Evolutionary conservation across 1,140 invertebrate species (phyloP).

Genomic region (Aethina tumida): DNA sequence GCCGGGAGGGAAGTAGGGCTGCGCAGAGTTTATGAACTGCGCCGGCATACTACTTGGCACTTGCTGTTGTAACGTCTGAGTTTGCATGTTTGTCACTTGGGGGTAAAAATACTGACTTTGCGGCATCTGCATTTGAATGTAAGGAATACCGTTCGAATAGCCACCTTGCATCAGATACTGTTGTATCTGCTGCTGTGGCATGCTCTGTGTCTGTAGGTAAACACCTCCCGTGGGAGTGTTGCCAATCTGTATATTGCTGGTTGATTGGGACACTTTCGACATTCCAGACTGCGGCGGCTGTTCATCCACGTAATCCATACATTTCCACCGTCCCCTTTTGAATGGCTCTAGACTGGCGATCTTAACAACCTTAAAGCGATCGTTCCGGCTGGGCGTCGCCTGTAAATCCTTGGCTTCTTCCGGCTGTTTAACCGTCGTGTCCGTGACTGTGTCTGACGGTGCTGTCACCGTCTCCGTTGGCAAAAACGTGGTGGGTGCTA

Average conservation of each 20-base stretch:
- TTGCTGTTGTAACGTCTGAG: conserved; percentile 22
- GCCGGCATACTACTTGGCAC: conserved; percentile 26
- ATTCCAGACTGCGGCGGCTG: conserved; percentile 23
- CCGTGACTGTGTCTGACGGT: conserved; percentile 15
- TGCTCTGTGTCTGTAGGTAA: conserved; percentile 33
- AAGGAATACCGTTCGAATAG: conserved; percentile 29
- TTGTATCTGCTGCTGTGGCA: conserved; percentile 34
- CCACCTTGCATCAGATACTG: conserved; percentile 32
- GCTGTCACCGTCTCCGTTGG: conserved; percentile 18
- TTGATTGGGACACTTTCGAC: conserved; percentile 19
- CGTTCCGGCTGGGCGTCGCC: conserved; percentile 49
- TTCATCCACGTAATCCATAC: conserved; percentile 87
- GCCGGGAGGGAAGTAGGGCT: conserved; percentile 28
- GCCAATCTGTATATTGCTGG: conserved; percentile 17
- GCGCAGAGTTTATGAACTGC: conserved; percentile 28
- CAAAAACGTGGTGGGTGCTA: conserved; percentile 18
- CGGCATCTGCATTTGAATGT: conserved; percentile 29
- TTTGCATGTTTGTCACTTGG: conserved; percentile 24
- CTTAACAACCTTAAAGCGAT: conserved; percentile 94
- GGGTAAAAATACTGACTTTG: conserved; percentile 33
- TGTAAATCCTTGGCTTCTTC: conserved; percentile 31
- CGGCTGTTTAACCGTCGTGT: conserved; percentile 12
- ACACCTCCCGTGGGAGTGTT: conserved; percentile 17
- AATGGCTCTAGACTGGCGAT: conserved; percentile 94
- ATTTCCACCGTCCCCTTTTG: conserved; percentile 87